phyloP scores from a whole-genome alignment of 2,113 vertebrate species.

The Macaca nemestrina region DNA sequence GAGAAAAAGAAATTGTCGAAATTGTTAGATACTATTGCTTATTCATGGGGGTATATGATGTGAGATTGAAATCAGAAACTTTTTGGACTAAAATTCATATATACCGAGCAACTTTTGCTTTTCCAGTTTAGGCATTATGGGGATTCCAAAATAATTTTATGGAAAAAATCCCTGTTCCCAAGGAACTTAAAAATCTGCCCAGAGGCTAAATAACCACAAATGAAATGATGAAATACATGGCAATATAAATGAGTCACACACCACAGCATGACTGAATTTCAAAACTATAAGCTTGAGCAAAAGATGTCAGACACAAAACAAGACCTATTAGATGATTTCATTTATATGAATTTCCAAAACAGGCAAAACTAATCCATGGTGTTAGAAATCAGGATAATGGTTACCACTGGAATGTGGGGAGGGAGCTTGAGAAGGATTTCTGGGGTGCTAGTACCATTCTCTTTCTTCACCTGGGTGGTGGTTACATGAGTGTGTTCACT shows the following conservation, averaged over 20 bases:
- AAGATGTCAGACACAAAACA: neutral
- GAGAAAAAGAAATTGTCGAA: neutral
- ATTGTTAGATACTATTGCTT: neutral
- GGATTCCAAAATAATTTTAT: neutral
- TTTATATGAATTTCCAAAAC: neutral
- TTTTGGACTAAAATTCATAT: neutral
- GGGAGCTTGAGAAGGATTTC: neutral
- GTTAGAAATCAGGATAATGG: neutral
- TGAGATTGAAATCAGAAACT: neutral
- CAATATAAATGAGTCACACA: neutral
- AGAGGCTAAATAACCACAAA: neutral
- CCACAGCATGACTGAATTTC: neutral
- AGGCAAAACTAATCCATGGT: neutral
- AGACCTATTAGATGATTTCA: neutral
- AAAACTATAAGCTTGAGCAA: neutral
- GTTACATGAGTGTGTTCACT: neutral
- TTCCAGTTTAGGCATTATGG: neutral
- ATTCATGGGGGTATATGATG: neutral
- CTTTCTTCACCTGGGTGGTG: neutral
- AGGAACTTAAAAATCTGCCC: neutral
- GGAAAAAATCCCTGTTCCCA: neutral
- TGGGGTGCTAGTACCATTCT: neutral
- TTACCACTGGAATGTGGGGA: neutral
- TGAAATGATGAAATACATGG: neutral
- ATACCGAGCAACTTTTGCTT: neutral